Base-by-base conservation (phyloP, 2,113 vertebrate species). In the Nesospiza acunhae region DNA sequence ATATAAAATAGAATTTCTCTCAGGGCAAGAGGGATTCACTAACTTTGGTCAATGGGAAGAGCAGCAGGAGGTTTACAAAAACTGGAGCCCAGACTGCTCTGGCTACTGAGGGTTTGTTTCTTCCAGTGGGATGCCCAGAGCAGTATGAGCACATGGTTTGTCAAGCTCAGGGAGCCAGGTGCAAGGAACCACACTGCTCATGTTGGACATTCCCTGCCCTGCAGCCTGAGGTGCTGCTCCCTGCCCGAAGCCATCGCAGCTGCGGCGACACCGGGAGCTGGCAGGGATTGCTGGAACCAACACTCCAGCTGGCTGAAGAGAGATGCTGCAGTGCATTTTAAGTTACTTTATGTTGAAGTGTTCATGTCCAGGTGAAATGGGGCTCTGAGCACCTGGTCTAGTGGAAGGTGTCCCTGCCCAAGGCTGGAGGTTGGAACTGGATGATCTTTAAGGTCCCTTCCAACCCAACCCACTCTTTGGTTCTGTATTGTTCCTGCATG, bases 171-270 rank as follows among this genome's bases (percentile, higher is more conserved):
- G 13, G 17, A 17, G 5, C 41, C 47, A 14, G 33, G 10, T 12
- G 13, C 19, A 22, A 4, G 1, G 49, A 62, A 37, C 4, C 53
- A 9, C 22, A 3, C 26, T 47, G 52, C 82, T 79, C 19, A 2
- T 0, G 19, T 1, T 41, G 76, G 47, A 10, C n/a, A 9, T 18
- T 58, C 22, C 76, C 52, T 11, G 8, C 6, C 4, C 9, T 19
- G 2, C 44, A 46, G 55, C 1, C 2, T 1, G 14, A 79, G 55
- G 1, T 26, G 58, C 41, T 31, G 56, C 60, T 47, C 39, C 42
- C 27, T 46, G 72, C 47, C 92, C 1, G 1, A 33, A 31, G 90
- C 64, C 28, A 5, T 1, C 0, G 0, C 8, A 9, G 0, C 2
- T 26, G 49, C 6, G 4, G 42, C 0, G 0, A 39, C n/a, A 11